phyloP scores from a whole-genome alignment of 2,797 vertebrate genomes.

The Molossus alvarezi region DNA sequence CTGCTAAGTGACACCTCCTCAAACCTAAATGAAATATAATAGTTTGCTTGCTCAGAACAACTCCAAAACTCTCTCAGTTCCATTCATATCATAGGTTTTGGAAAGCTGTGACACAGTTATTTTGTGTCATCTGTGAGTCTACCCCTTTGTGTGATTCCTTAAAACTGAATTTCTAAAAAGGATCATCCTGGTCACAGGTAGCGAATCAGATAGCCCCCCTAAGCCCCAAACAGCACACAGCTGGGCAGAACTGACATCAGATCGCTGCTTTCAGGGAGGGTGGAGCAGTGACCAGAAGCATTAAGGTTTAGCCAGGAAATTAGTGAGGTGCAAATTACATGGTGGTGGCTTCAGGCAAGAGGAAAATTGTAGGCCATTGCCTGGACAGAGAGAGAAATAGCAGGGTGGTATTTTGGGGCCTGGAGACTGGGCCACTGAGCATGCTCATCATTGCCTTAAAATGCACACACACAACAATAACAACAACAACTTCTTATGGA shows the following conservation, averaged over 20 bases:
- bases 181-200: background rate
- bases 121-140: background rate
- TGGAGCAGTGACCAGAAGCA: conserved; percentile 53
- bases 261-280: conserved; percentile 13
- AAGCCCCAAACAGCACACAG: background rate
- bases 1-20: conserved; percentile 59
- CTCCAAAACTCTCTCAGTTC: conserved; percentile 28
- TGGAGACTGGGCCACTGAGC: conserved; percentile 49
- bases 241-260: background rate
- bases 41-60: conserved; percentile 58
- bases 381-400: conserved; percentile 78
- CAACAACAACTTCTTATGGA: background rate
- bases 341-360: conserved; percentile 77
- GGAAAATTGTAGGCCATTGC: conserved; percentile 82
- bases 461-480: background rate
- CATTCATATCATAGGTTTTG: background rate
- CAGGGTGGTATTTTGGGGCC: conserved; percentile 77
- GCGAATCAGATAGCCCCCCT: background rate
- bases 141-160: background rate
- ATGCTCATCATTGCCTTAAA: conserved; percentile 44
- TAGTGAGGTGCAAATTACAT: conserved; percentile 84
- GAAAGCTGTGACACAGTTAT: background rate
- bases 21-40: conserved; percentile 48
- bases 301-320: conserved; percentile 76
- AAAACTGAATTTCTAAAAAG: conserved; percentile 56